Base-by-base conservation (phyloP, 2,888 invertebrate species). In the Drosophila koepferae region DNA sequence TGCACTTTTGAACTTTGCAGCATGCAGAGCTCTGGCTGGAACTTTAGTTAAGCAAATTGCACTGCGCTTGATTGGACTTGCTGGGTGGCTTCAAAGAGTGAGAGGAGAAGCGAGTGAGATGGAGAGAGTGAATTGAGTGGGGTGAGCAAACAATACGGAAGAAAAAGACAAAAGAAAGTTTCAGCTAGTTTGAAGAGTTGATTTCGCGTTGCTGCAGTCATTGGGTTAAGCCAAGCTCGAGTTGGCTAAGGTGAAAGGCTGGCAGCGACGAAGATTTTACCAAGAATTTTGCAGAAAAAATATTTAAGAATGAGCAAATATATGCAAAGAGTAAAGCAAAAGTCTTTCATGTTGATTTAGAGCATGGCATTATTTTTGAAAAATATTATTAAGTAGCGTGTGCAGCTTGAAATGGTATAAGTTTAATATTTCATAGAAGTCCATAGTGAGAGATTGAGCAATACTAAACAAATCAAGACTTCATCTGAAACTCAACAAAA, bases 1-100 rank as follows among this genome's bases (percentile, higher is more conserved):
- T 84, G 88, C 86, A 84, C 88, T 87, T 84, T 87, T 84, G 88
- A 84, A 84, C 83, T 84, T 68, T 80, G 66, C 75, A 84, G 75
- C 66, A 34, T 63, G 77, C 44, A 20, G 44, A 20, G 36, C 70
- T 60, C 44, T 43, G 73, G 48, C 44, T 49, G 74, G 48, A 77
- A 80, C 74, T 82, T 80, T 41, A 60, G 74, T 72, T 84, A 77
- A 59, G 87, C 87, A 83, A 83, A 83, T 86, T 83, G 85, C 84
- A 74, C 74, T 60, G 58, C 71, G 87, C 80, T 71, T 84, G 85
- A 83, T 83, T 84, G 85, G 76, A 67, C 80, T 63, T 41, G 23
- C 46, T 49, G 61, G 68, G 43, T 69, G 72, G 56, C 10, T 12
- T 18, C 23, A 38, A 16, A 28, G 56, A 12, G 16, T 5, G 20